Base-by-base conservation (phyloP, 1,140 invertebrate species). In the Phymorhynchus buccinoides region DNA sequence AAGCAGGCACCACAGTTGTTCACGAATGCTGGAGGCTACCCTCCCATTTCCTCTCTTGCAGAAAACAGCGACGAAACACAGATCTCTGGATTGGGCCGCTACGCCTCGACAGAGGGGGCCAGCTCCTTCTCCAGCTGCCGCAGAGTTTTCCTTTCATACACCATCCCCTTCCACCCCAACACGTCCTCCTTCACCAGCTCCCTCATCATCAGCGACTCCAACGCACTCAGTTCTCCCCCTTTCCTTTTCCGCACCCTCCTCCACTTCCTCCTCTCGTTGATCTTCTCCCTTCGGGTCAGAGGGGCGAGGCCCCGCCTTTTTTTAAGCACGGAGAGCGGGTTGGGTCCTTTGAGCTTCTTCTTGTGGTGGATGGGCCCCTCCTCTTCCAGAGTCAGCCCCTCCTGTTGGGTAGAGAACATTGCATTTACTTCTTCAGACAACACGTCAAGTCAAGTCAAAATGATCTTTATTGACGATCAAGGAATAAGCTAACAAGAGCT, bases 301-400 rank as follows among this genome's bases (percentile, higher is more conserved):
- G 32, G 16, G 41, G 32, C 30, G 32, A 22, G 30, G 27, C 62
- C 62, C 6, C 30, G 16, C 73, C 88, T 97, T 88, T 97, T 97
- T 91, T 97, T 98, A 90, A 97, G 96, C 93, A 97, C 97, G 81
- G 97, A 98, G 39, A 98, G 92, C 0, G 97, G 97, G 95, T 98
- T 98, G 0, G 97, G 96, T 35, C 96, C 96, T 88, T 93, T 93
- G 83, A 86, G 85, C 89, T 92, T 88, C 87, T 91, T 86, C 88
- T 91, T 89, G 71, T 75, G 89, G 86, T 87, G 89, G 87, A 95
- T 95, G 89, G 91, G 86, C 88, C 89, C 71, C 81, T 32, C 83
- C 27, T 92, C 91, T 12, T 91, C 91, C 39, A 92, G 86, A 80
- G 7, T 22, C 32, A 68, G 37, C 7, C 66, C 66, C 66, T 94